Percentiles rank a stretch among this genome's conserved stretches.
These are phyloP conservation scores for Neosilurus mollespiculum DNA, from an alignment of 2,797 vertebrate genomes.

Conservation along the genomic window DNA sequence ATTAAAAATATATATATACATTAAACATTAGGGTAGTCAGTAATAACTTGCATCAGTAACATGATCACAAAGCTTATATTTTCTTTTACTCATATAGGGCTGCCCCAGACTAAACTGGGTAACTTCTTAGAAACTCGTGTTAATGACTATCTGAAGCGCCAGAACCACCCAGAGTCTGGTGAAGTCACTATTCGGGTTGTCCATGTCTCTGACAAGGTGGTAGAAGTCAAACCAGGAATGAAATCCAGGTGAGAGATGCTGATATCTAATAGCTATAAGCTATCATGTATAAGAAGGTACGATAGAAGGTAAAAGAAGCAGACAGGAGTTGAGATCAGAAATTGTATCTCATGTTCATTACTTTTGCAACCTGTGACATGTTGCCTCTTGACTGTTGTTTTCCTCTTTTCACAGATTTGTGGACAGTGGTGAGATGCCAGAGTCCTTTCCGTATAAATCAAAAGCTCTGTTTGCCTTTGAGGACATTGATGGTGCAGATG, in stretches of 20 bases:
- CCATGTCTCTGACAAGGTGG: slow-evolving; percentile 96
- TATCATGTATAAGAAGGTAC: too few species aligned
- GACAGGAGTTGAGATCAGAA: neutral
- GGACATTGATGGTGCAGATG: slow-evolving; percentile 91
- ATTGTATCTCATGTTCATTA: neutral
- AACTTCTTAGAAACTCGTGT: slow-evolving; percentile 86
- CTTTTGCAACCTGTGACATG: neutral
- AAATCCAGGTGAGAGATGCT: slow-evolving; percentile 85
- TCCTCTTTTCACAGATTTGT: slow-evolving; percentile 81
- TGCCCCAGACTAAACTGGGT: slow-evolving; percentile 92
- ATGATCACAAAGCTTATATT: neutral
- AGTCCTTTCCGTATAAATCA: slow-evolving; percentile 96
- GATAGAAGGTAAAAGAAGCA: neutral
- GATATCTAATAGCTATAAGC: neutral
- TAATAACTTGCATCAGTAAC: neutral
- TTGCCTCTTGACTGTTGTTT: neutral
- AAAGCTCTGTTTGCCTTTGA: slow-evolving; percentile 99
- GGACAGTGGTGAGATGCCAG: slow-evolving; percentile 96
- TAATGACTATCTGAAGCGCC: slow-evolving; percentile 90
- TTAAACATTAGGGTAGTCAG: neutral
- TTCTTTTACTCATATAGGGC: slow-evolving; percentile 70
- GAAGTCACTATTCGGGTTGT: slow-evolving; percentile 94
- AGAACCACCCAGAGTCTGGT: slow-evolving; percentile 87
- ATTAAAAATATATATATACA: too few species aligned
- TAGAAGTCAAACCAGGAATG: slow-evolving; percentile 98